Base-by-base conservation (phyloP, 2,888 invertebrate species). In the Oscheius sp. region DNA sequence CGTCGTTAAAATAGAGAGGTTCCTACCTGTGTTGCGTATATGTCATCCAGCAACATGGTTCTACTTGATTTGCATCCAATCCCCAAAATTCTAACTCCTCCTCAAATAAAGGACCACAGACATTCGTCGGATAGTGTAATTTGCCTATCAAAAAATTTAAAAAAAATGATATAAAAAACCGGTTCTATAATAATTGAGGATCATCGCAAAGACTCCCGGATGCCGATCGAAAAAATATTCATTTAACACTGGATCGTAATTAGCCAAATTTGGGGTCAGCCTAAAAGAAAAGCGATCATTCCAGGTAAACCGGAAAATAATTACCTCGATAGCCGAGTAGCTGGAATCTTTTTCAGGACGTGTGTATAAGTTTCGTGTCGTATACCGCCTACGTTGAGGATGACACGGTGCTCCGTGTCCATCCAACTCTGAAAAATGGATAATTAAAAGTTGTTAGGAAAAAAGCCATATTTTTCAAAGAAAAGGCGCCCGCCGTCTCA, bases 1-100 rank as follows among this genome's bases (percentile, higher is more conserved):
- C 6, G 17, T 17, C 33, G 17, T 12, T 8, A 1, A n/a, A n/a
- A 32, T 17, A 17, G 20, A 32, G 14, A 2, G 9, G 17, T 12
- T n/a, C 24, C 85, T 87, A 93, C 92, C 75, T 92, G 78, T 89
- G 88, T 56, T 87, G 87, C 2, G 90, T 90, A 84, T 98, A 98
- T 8, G 97, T 98, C 96, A 97, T 97, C 97, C 97, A 97, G 66
- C 80, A 98, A 88, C 97, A 98, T 4, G 97, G 97, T 87, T 97
- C 96, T 84, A 97, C 96, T 70, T 77, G 97, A 89, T 98, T 98
- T 38, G 97, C 94, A 87, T 98, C 97, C 80, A 98, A 90, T 3
- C 36, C 36, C 97, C 97, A 97, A 88, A 95, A 98, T 88, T 97
- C 97, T 80, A 98, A 90, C 88, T 98, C 98, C 87, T 97, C 97